These are phyloP conservation scores for Danio albolineatus DNA, from an alignment of 2,797 vertebrate species.

Conservation along the genomic window DNA sequence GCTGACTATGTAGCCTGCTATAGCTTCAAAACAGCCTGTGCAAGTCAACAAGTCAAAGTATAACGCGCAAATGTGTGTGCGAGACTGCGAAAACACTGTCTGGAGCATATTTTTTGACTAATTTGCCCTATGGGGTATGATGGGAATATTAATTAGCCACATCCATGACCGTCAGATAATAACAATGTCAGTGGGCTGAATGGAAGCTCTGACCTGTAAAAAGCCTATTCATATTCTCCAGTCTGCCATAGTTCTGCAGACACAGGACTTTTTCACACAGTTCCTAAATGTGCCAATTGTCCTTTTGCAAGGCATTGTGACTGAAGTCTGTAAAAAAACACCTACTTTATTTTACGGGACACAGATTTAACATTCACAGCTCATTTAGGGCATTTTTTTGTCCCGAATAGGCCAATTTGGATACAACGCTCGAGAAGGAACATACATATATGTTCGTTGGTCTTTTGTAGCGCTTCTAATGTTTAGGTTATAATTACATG, in stretches of 20 bases:
- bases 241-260: constrained; percentile 86
- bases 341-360: constrained; percentile 64
- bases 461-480: constrained; percentile 62
- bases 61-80: background rate
- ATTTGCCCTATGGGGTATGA: constrained; percentile 88
- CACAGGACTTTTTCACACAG: constrained; percentile 93
- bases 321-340: constrained; percentile 80
- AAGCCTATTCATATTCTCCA: constrained; percentile 93
- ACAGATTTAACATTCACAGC: constrained; percentile 75
- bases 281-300: constrained; percentile 89
- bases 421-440: constrained; percentile 49
- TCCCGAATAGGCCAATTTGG: constrained; percentile 76
- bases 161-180: constrained; percentile 95
- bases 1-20: background rate
- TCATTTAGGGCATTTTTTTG: constrained; percentile 76
- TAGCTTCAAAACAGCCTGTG: background rate
- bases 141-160: constrained; percentile 98
- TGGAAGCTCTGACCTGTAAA: constrained; percentile 98
- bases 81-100: constrained; percentile 69
- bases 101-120: constrained; percentile 87
- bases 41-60: constrained; percentile 25
- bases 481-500: constrained; percentile 75
- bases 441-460: constrained; percentile 57
- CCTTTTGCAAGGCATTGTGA: constrained; percentile 79
- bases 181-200: constrained; percentile 93